Evolutionary conservation across 2,797 vertebrate species (phyloP), one percentile per base, ranked within the genome.

Genomic region (Etheostoma nigrum): DNA sequence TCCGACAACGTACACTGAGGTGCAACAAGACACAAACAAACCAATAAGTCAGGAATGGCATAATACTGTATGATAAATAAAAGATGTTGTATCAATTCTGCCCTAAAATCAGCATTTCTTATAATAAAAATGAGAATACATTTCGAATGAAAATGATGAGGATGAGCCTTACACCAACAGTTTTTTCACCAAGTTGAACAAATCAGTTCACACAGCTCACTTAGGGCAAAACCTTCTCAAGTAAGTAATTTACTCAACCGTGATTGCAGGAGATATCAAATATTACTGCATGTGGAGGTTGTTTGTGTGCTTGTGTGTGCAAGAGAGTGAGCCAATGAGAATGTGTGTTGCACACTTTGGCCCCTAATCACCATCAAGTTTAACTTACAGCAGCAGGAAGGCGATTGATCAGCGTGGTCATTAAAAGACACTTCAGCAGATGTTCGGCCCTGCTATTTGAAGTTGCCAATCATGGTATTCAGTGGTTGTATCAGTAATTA

Each of bases 321-420:
- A 59, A 18, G 47, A 58, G 61, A 52, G 51, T 53, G 54, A 36
- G 53, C 45, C 27, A 47, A 12, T 19, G 25, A 65, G 58, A 58
- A 58, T 64, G 74, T 78, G 51, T 69, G 57, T 36, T 30, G 52
- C 72, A 78, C 76, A 74, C 79, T 82, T 71, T 81, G 82, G 68
- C 67, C 72, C 75, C 78, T 86, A 89, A 92, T 93, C 85, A 93
- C 87, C 86, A 69, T 89, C 68, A 79, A 90, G 83, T 91, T 90
- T 69, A 89, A 86, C 80, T 81, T 75, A 58, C 72, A 86, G 87
- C 82, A 85, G 76, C 82, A 68, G 60, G 53, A 78, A 81, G 36
- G 76, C 47, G 70, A 91, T 88, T 93, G 92, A 93, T 90, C 88
- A 86, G 66, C 27, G 0, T 21, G 79, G 61, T 81, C 85, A 88